Evolutionary conservation across 2,797 vertebrate species (phyloP).

Genomic region (Poecilia gillii): DNA sequence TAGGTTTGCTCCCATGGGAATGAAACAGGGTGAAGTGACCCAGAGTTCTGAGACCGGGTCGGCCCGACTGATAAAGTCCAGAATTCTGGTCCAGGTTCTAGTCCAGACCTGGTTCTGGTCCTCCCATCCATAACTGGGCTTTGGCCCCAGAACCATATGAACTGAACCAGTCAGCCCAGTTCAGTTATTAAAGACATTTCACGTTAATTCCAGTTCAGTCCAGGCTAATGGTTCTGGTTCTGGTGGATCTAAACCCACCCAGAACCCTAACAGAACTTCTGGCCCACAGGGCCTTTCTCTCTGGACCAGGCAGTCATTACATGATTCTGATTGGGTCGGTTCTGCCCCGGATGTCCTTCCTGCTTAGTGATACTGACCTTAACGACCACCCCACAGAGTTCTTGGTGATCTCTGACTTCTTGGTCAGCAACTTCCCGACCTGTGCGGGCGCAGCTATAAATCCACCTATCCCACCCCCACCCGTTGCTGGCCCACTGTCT

Average conservation of each 20-base stretch:
- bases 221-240: background rate
- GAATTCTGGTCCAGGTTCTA: background rate
- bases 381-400: slow-evolving; percentile 57
- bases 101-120: background rate
- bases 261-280: background rate
- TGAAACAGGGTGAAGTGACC: background rate
- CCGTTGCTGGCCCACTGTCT: background rate
- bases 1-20: background rate
- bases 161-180: background rate
- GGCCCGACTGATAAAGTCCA: background rate
- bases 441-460: slow-evolving; percentile 71
- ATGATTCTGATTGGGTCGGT: slow-evolving; percentile 44
- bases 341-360: slow-evolving; percentile 70
- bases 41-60: background rate
- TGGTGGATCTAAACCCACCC: background rate
- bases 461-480: slow-evolving; percentile 53
- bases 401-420: slow-evolving; percentile 62
- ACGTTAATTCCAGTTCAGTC: background rate
- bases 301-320: slow-evolving; percentile 46
- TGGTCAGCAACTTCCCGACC: slow-evolving; percentile 57
- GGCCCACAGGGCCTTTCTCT: background rate
- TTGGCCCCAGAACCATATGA: background rate
- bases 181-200: background rate
- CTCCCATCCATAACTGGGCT: background rate
- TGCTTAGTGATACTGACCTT: slow-evolving; percentile 63